phyloP scores from a whole-genome alignment of 2,797 vertebrate species.

The Crocidura indochinensis region DNA sequence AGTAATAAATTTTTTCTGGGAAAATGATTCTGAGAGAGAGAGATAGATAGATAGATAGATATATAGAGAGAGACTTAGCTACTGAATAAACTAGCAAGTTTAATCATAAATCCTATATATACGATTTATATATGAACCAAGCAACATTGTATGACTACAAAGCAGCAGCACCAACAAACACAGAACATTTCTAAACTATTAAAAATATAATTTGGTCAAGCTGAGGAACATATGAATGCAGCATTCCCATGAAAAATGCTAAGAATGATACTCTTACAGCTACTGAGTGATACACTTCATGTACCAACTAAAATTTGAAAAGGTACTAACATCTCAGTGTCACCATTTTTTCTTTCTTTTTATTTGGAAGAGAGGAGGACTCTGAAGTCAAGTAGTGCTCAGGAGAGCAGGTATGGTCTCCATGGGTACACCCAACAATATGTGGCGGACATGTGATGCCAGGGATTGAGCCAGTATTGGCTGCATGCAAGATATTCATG shows the following conservation, averaged over 20 bases:
- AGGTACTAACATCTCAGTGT: neutral
- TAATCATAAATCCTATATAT: neutral
- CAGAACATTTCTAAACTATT: neutral
- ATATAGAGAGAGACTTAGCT: no score
- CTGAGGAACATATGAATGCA: neutral
- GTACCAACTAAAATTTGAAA: neutral
- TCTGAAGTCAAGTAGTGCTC: neutral
- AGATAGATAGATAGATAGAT: no score
- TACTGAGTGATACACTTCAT: neutral
- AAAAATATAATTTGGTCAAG: neutral
- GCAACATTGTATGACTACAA: neutral
- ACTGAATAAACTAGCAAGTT: neutral
- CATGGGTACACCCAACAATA: no score
- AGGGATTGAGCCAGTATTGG: no score
- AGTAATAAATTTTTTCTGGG: slow-evolving; percentile 7
- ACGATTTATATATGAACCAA: slow-evolving; percentile 31
- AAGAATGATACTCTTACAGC: no score
- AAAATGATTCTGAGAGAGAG: neutral
- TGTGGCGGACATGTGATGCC: no score
- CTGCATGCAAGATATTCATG: no score
- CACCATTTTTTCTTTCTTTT: neutral
- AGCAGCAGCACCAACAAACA: neutral
- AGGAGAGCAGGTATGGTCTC: no score
- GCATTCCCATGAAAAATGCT: neutral
- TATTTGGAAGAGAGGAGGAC: neutral